Percentiles rank a stretch among this genome's conserved stretches.
phyloP scores from a whole-genome alignment of 2,888 invertebrate genomes.

The Clanis bilineata region DNA sequence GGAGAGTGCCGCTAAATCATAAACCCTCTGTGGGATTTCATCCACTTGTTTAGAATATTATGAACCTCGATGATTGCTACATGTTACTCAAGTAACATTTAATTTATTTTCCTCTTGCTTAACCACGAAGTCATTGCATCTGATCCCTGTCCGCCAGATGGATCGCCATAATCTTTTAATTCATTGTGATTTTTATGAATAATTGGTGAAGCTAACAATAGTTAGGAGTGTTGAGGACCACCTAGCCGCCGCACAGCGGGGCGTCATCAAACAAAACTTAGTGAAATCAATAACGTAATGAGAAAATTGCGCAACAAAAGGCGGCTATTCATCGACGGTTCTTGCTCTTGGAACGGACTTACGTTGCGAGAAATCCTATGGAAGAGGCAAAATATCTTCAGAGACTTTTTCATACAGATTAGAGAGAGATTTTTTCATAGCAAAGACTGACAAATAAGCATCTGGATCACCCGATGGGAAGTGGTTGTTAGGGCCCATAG shows the following conservation, averaged over 20 bases:
- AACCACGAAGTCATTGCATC: neutral
- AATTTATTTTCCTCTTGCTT: slow-evolving; percentile 8
- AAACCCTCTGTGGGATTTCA: no score
- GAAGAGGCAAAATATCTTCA: neutral
- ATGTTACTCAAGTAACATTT: neutral
- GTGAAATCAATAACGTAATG: slow-evolving; percentile 79
- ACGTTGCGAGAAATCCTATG: neutral
- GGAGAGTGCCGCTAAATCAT: no score
- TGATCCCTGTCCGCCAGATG: neutral
- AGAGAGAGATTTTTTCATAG: no score
- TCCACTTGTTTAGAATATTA: no score
- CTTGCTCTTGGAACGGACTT: slow-evolving; percentile 22
- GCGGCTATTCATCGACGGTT: slow-evolving; percentile 41
- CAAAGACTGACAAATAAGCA: no score
- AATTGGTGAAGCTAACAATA: slow-evolving; percentile 27
- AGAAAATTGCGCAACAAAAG: slow-evolving; percentile 69
- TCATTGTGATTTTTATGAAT: slow-evolving; percentile 19
- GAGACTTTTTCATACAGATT: no score
- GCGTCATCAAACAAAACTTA: slow-evolving; percentile 61
- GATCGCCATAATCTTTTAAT: neutral
- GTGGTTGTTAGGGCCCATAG: no score
- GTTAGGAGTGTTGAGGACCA: slow-evolving; percentile 33
- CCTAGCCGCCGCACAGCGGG: slow-evolving; percentile 52
- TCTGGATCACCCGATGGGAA: no score
- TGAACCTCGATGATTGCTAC: neutral